Conservation (phyloP, 53 echinoderm and acorn worm genomes). For the Arbacia lixula region DNA sequence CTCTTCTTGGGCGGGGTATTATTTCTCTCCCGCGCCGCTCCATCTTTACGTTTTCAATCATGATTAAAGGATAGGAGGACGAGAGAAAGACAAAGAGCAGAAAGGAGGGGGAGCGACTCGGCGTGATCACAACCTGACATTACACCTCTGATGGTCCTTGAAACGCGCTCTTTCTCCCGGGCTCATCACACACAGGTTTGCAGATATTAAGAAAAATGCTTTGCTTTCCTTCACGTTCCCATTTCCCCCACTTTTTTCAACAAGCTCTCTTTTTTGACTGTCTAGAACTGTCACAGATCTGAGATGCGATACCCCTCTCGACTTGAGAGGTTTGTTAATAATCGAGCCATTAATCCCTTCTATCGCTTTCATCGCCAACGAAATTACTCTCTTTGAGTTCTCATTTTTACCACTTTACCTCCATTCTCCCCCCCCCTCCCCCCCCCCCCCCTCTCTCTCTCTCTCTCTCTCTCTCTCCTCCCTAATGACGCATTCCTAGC, state of each 20-base stretch:
- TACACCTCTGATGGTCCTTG: slow-evolving; percentile 10
- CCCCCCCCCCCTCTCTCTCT: not conserved
- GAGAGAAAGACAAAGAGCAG: not conserved
- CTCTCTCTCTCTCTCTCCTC: not conserved
- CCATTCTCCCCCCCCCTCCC: not conserved
- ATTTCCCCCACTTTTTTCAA: not conserved
- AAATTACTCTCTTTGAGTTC: not conserved
- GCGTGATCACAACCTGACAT: not conserved
- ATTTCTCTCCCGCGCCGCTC: slow-evolving; percentile 9
- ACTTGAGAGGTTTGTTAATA: slow-evolving; percentile 36
- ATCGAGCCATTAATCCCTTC: slow-evolving; percentile 40
- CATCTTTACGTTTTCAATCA: slow-evolving; percentile 53
- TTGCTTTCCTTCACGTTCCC: not conserved
- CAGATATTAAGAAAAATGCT: slow-evolving; percentile 47
- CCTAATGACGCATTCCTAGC: slow-evolving; percentile 37
- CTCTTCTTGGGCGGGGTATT: slow-evolving; percentile 32
- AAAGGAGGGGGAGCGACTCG: not conserved
- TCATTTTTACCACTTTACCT: not conserved
- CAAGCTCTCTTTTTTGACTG: not conserved
- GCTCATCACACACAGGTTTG: slow-evolving; percentile 15
- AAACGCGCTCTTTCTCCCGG: slow-evolving; percentile 9
- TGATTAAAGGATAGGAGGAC: slow-evolving; percentile 35
- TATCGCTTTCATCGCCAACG: slow-evolving; percentile 43
- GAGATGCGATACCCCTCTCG: not conserved
- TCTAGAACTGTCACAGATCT: slow-evolving; percentile 20